Evolutionary conservation across 2,888 invertebrate species (phyloP), one percentile per base, ranked within the genome.

Genomic region (Ferdinandea cuprea): DNA sequence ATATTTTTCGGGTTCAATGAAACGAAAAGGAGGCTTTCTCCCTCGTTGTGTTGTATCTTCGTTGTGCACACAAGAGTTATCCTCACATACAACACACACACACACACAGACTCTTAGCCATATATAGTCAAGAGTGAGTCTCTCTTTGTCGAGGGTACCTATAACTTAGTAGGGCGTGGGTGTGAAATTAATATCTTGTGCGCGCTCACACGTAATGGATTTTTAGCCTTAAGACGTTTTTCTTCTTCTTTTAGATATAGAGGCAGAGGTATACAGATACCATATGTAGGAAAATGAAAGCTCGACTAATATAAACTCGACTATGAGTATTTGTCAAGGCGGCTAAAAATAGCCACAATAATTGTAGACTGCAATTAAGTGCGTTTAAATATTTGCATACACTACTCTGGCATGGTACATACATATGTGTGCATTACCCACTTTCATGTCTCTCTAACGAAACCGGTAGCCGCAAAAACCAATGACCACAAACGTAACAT

Each of bases 311-410:
- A 44, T 8, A 40, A 54, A 61, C 63, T 46, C 40, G n/a, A 58
- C 19, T 44, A 37, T 19, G 11, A 37, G 7, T 8, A 32, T 46
- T 37, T 42, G 42, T 68, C 28, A 25, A 28, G 32, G 44, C 35
- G 11, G 9, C 52, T 74, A 58, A 65, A 80, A 74, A 76, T 81
- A 65, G 61, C 13, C 8, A 72, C 42, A 21, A n/a, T n/a, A n/a
- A n/a, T n/a, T n/a, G n/a, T 37, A 40, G 25, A 59, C 50, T 66
- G 77, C 72, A 78, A 78, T 78, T 83, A 72, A 83, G 44, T 83
- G 77, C 73, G 72, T 83, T 58, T 73, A 73, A 83, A 77, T 83
- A 77, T 83, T 83, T 83, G 83, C 83, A 74, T 72, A 63, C 46
- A 61, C 56, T 59, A 9, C 30, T 19, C 21, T 58, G 17, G 50